Base-by-base conservation (phyloP, 2,797 vertebrate species). In the Rhynchonycteris naso region DNA sequence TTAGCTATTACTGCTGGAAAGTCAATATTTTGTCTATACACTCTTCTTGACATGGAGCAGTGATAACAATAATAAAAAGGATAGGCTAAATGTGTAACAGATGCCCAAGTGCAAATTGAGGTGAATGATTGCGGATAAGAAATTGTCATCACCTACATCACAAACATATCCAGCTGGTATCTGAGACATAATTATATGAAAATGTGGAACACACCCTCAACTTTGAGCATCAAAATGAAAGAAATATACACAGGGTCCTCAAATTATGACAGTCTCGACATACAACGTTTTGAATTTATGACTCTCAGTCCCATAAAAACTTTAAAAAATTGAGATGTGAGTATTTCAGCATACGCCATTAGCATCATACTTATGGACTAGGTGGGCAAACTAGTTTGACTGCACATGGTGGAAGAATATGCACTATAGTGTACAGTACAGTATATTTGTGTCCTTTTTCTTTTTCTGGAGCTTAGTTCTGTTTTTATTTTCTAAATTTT, bases 51-150 rank as follows among this genome's bases (percentile, higher is more conserved):
- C 47, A 74, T 30, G 68, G 66, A 91, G 47, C 79, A 78, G 78
- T 89, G 87, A 83, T 63, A 88, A 47, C n/a, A 91, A 78, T 76
- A 93, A 58, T 78, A 75, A 84, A 93, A 91, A 30, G 28, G 80
- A 91, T 7, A 79, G 58, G 83, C 78, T 81, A 95, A 97, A 96
- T 85, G 43, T 47, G 14, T 78, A 97, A 82, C 94, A 94, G 94
- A 95, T 92, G 95, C 72, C 85, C 22, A 87, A 79, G 83, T 91
- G 75, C 68, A 94, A 94, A 76, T 66, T 65, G 91, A 91, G 95
- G 88, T 91, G 90, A 92, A 86, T 71, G 56, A 74, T 52, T 78
- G 71, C 58, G 72, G 80, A 80, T 81, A 43, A 61, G 74, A 52
- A 92, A 66, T 85, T 94, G 83, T 93, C 47, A 12, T 89, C 83